Evolutionary conservation across 2,888 invertebrate genomes (phyloP).

Genomic region (Pecten maximus): DNA sequence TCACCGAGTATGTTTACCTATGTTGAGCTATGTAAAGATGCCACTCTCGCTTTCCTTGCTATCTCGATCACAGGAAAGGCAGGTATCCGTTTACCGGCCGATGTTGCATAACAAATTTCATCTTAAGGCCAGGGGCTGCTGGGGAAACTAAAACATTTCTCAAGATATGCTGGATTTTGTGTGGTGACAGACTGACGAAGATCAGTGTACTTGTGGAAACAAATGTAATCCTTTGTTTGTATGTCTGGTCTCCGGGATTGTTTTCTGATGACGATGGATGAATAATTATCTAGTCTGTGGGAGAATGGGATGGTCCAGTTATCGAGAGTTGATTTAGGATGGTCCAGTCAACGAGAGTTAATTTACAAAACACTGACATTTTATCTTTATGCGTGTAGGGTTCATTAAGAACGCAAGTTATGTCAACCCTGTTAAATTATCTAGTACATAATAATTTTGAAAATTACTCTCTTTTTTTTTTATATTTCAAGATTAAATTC

Average conservation of each 20-base stretch:
- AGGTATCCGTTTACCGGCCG: not conserved
- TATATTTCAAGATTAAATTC: not conserved
- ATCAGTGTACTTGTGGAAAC: not conserved
- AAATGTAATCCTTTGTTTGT: not conserved
- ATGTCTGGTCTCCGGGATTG: not conserved
- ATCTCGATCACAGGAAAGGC: not conserved
- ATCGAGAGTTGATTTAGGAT: not conserved
- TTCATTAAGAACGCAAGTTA: not conserved
- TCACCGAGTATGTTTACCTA: not conserved
- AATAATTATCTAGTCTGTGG: not conserved
- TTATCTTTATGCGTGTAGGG: not conserved
- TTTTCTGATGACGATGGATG: not conserved
- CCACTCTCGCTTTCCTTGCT: not conserved
- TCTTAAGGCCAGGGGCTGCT: not conserved
- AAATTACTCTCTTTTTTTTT: not conserved
- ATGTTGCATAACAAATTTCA: not conserved
- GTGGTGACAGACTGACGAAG: slow-evolving; percentile 5
- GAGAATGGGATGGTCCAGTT: not conserved
- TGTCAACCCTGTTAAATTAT: no score
- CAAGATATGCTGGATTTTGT: not conserved
- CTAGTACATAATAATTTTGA: not conserved
- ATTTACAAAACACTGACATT: not conserved
- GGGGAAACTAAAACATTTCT: slow-evolving; percentile 1
- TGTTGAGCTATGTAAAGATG: slow-evolving; percentile 2
- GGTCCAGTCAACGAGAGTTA: not conserved